Conservation (phyloP, 1,140 invertebrate species). For the Pogonomyrmex californicus region DNA sequence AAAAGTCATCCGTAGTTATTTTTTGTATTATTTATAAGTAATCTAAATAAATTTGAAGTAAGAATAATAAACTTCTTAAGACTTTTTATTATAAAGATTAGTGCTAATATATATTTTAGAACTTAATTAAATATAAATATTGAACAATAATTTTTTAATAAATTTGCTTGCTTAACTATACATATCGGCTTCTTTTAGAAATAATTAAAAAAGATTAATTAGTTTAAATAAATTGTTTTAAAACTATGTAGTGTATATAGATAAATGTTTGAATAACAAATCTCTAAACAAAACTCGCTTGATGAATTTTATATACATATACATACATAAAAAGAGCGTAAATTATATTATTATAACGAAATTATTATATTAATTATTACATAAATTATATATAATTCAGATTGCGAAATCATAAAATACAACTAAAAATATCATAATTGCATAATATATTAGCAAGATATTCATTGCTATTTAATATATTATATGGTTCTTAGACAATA, state of each 20-base stretch:
- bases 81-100: neutral
- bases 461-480: neutral
- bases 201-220: too few species aligned
- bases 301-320: too few species aligned
- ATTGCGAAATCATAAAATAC: neutral
- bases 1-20: slow-evolving; percentile 6
- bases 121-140: neutral
- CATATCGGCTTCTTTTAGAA: too few species aligned
- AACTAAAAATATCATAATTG: neutral
- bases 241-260: neutral
- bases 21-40: slow-evolving; percentile 5
- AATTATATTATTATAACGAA: neutral
- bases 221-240: too few species aligned
- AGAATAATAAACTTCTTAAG: neutral
- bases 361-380: too few species aligned
- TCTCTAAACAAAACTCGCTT: too few species aligned
- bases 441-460: neutral
- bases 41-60: neutral
- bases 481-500: neutral
- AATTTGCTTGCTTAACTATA: too few species aligned
- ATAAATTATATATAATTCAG: neutral
- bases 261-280: neutral
- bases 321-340: neutral
- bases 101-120: neutral
- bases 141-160: neutral